phyloP scores from a whole-genome alignment of 2,888 invertebrate genomes.

The Microchrysa polita region DNA sequence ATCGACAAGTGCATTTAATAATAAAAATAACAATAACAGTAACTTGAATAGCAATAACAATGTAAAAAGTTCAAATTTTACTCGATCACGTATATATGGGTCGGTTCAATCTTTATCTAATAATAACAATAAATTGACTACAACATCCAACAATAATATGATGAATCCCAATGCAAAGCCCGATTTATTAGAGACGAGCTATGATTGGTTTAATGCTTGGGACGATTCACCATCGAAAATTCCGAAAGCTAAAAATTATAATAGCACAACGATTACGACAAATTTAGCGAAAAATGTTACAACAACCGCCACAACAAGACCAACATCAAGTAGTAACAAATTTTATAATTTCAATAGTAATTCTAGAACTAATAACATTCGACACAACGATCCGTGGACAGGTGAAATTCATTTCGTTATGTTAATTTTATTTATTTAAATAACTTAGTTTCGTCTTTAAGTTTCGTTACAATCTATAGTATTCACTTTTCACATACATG shows the following conservation, averaged over 20 bases:
- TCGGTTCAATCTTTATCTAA: slow-evolving; percentile 53
- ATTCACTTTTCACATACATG: too few species aligned
- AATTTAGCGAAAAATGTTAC: slow-evolving; percentile 10
- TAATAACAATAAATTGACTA: slow-evolving; percentile 49
- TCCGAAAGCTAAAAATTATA: slow-evolving; percentile 44
- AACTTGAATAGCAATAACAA: slow-evolving; percentile 45
- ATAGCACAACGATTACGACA: background rate
- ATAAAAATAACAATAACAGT: slow-evolving; percentile 43
- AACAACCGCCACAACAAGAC: slow-evolving; percentile 31
- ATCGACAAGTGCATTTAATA: slow-evolving; percentile 48
- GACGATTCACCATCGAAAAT: slow-evolving; percentile 51
- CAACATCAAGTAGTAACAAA: slow-evolving; percentile 44
- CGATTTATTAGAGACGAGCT: slow-evolving; percentile 47
- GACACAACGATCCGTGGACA: slow-evolving; percentile 53
- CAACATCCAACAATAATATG: slow-evolving; percentile 46
- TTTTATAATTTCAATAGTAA: slow-evolving; percentile 47
- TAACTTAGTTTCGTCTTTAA: slow-evolving; percentile 51
- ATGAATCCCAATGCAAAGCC: slow-evolving; percentile 42
- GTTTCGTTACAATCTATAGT: slow-evolving; percentile 57
- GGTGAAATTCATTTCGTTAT: slow-evolving; percentile 64
- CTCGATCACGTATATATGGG: slow-evolving; percentile 52
- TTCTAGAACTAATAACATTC: slow-evolving; percentile 44
- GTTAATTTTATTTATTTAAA: slow-evolving; percentile 63
- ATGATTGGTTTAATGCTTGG: slow-evolving; percentile 53
- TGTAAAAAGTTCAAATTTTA: slow-evolving; percentile 48